phyloP scores from a whole-genome alignment of 2,797 vertebrate species.

The Melanotaenia parkinsoni region DNA sequence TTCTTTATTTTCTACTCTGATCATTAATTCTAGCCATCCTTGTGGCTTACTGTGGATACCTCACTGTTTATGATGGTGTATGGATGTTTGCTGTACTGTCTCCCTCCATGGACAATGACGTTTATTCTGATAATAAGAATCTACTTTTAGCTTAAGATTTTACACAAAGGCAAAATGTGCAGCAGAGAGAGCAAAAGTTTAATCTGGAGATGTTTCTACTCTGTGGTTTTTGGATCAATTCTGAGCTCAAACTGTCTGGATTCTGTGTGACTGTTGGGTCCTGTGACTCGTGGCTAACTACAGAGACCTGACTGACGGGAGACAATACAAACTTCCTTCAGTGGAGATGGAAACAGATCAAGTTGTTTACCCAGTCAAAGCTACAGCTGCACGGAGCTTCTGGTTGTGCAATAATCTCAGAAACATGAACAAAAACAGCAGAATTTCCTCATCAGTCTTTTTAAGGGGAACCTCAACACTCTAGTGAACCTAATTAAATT shows the following conservation, averaged over 20 bases:
- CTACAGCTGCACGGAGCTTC: not conserved
- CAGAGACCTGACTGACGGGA: slow-evolving; percentile 28
- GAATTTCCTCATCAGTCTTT: not conserved
- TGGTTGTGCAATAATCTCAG: not conserved
- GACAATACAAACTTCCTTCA: slow-evolving; percentile 11
- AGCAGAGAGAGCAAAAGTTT: not conserved
- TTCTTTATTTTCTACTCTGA: too few species aligned
- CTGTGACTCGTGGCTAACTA: slow-evolving; percentile 15
- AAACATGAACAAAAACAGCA: not conserved
- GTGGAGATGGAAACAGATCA: slow-evolving; percentile 11
- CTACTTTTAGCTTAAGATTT: slow-evolving; percentile 18
- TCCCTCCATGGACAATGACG: too few species aligned
- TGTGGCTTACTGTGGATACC: too few species aligned
- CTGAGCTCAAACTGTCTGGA: slow-evolving; percentile 24
- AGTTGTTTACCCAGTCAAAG: slow-evolving; percentile 1
- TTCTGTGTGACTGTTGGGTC: slow-evolving; percentile 39
- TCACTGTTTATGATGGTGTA: too few species aligned
- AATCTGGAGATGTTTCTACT: slow-evolving; percentile 35
- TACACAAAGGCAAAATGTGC: slow-evolving; percentile 11
- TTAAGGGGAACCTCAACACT: slow-evolving; percentile 19
- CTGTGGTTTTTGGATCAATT: slow-evolving; percentile 41
- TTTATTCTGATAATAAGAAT: too few species aligned
- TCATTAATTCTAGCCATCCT: too few species aligned
- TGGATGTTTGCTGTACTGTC: too few species aligned
- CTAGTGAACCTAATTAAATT: slow-evolving; percentile 44